Evolutionary conservation across 1,140 invertebrate genomes (phyloP).

Genomic region (Rhopalosiphum padi): DNA sequence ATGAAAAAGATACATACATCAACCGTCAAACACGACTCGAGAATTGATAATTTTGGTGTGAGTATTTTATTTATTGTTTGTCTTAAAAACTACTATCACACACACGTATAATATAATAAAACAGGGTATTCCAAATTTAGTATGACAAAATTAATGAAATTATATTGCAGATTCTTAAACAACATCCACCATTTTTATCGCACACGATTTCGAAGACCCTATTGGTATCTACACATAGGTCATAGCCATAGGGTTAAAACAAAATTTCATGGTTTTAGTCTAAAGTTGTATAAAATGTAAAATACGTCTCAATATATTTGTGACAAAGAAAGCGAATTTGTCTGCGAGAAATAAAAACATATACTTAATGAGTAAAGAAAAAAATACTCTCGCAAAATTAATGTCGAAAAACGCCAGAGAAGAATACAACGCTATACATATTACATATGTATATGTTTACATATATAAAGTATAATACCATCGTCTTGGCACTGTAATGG

Average conservation of each 20-base stretch:
- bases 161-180: background rate
- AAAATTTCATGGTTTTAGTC: background rate
- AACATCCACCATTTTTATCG: background rate
- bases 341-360: background rate
- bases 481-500: background rate
- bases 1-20: background rate
- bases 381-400: background rate
- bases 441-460: background rate
- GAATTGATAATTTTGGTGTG: background rate
- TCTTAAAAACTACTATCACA: background rate
- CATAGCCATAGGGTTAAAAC: background rate
- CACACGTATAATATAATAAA: background rate
- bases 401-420: background rate
- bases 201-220: background rate
- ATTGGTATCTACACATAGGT: background rate
- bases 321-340: background rate
- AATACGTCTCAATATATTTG: background rate
- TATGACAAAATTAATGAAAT: background rate
- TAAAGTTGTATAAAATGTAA: background rate
- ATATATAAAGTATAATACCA: slow-evolving; percentile 1
- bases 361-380: background rate
- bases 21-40: background rate
- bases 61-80: background rate
- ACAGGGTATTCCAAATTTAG: background rate
- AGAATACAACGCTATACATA: background rate